Evolutionary conservation across 2,888 invertebrate species (phyloP).

Genomic region (Tiphia femorata): DNA sequence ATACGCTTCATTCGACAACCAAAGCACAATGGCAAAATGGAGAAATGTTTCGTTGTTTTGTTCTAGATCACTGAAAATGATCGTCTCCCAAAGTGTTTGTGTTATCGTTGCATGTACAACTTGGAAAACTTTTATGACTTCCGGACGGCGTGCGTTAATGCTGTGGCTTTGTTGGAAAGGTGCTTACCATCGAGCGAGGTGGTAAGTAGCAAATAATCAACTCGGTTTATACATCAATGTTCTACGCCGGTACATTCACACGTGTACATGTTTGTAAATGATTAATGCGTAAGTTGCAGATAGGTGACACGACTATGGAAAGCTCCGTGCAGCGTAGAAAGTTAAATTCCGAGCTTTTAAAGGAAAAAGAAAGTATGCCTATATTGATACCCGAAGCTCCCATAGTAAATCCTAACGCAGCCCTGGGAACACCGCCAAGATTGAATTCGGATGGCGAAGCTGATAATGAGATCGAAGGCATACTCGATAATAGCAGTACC

Average conservation of each 20-base stretch:
- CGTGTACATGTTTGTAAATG: background rate
- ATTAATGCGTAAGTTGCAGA: slow-evolving; percentile 12
- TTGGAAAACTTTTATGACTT: slow-evolving; percentile 71
- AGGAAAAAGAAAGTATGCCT: slow-evolving; percentile 61
- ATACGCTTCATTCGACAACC: too few species aligned
- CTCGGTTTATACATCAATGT: background rate
- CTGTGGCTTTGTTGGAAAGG: slow-evolving; percentile 62
- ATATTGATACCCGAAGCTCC: slow-evolving; percentile 66
- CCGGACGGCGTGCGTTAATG: slow-evolving; percentile 68
- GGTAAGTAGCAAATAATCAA: slow-evolving; percentile 45
- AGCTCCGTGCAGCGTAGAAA: slow-evolving; percentile 13
- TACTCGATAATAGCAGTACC: slow-evolving; percentile 56
- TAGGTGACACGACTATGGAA: slow-evolving; percentile 10
- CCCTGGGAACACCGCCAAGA: slow-evolving; percentile 65
- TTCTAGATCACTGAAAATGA: slow-evolving; percentile 68
- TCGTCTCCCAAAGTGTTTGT: slow-evolving; percentile 68
- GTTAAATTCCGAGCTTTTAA: slow-evolving; percentile 32
- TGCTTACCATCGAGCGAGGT: slow-evolving; percentile 53
- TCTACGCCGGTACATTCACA: background rate
- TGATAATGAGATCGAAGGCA: slow-evolving; percentile 61
- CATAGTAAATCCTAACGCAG: slow-evolving; percentile 67
- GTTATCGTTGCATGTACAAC: slow-evolving; percentile 70
- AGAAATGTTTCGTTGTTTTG: slow-evolving; percentile 5
- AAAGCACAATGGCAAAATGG: too few species aligned
- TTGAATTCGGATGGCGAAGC: slow-evolving; percentile 65